Evolutionary conservation across 2,113 vertebrate species (phyloP).

Genomic region (Scophthalmus maximus): DNA sequence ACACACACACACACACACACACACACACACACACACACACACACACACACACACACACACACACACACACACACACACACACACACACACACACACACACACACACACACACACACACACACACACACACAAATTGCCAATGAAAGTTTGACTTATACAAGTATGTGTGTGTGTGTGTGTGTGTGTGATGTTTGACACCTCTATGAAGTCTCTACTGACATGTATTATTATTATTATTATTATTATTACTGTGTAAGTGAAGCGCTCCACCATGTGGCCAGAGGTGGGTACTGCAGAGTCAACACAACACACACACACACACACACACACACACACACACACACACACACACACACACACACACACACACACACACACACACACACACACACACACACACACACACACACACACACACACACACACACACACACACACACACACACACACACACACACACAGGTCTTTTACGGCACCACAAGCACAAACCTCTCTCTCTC

Average conservation of each 20-base stretch:
- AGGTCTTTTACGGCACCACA: too few relatives aligned
- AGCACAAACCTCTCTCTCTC: background rate
- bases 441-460: conserved; percentile 39
- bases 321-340: conserved; percentile 22
- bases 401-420: conserved; percentile 31
- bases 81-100: too few relatives aligned
- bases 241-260: too few relatives aligned
- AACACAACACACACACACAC: conserved; percentile 34
- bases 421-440: conserved; percentile 23
- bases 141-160: background rate
- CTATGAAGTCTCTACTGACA: conserved; percentile 13
- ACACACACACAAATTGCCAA: too few relatives aligned
- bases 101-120: too few relatives aligned
- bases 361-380: too few relatives aligned
- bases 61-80: too few relatives aligned
- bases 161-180: background rate
- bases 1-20: too few relatives aligned
- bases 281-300: background rate
- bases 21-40: too few relatives aligned
- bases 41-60: too few relatives aligned
- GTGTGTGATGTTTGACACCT: background rate
- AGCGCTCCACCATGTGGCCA: conserved; percentile 57
- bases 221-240: too few relatives aligned
- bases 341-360: conserved; percentile 37
- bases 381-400: conserved; percentile 39